Base-by-base conservation (phyloP, 1,140 invertebrate species). In the Episyrphus balteatus region DNA sequence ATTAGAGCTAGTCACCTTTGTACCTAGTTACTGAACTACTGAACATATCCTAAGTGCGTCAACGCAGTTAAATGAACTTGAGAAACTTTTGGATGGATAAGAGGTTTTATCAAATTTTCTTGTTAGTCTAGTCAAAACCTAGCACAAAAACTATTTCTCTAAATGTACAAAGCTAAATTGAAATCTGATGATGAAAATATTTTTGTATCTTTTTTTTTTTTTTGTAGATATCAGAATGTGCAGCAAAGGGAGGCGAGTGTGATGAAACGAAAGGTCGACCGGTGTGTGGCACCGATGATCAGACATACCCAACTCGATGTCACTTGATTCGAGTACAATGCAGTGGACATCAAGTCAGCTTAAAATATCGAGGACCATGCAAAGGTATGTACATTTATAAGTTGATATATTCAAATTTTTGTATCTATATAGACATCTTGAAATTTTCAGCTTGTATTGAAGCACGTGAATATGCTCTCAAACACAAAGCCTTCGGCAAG, bases 271-370 rank as follows among this genome's bases (percentile, higher is more conserved):
- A 61, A 60, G 63, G 69, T 40, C 59, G 70, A 44, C 74, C 82
- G 9, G 83, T 89, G 30, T 92, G 88, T 59, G 88, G 85, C 48
- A 83, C 84, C 18, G 84, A 92, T 60, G 82, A 82, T 10, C 69
- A 81, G 43, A 88, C 83, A 34, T 92, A 91, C 73, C 73, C 79
- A 12, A 84, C 80, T 48, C 73, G 79, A 49, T 92, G 88, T 69
- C 80, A 84, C 46, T 73, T 91, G 42, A 73, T 83, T 55, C 75
- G 79, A 51, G 81, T 78, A 36, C 83, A 85, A 58, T 88, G 86
- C 66, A 75, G 79, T 53, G 79, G 80, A 1, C 75, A 78, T 50
- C 72, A 75, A 21, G 73, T 88, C 14, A 75, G 78, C 19, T 68
- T 86, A 39, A 82, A 81, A 51, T 79, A 84, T 60, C 74, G 73